phyloP scores from a whole-genome alignment of 2,113 vertebrate species.

The Scytalopus superciliaris region DNA sequence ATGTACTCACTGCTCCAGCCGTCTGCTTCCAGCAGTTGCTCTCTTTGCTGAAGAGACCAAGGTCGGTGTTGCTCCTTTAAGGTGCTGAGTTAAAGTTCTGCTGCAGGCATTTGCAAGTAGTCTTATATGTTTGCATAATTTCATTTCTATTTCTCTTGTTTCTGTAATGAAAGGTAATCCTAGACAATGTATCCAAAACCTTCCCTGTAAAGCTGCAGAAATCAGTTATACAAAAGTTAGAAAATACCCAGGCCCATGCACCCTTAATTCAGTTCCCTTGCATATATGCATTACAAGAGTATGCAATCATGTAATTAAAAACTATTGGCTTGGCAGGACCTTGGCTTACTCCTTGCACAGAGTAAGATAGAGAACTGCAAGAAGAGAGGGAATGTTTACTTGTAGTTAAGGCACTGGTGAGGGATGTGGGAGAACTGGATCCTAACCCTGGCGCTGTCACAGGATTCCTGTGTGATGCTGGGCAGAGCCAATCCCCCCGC shows the following conservation, averaged over 20 bases:
- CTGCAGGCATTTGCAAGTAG: background rate
- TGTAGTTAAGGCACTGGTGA: slow-evolving; percentile 43
- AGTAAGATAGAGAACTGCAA: slow-evolving; percentile 1
- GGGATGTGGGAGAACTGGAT: slow-evolving; percentile 54
- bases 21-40: background rate
- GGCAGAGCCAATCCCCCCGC: slow-evolving; percentile 13
- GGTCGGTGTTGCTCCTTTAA: background rate
- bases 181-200: background rate
- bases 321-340: slow-evolving; percentile 56
- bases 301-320: slow-evolving; percentile 50
- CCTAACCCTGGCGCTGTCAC: slow-evolving; percentile 13
- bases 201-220: background rate
- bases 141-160: background rate
- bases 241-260: slow-evolving; percentile 27
- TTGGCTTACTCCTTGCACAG: slow-evolving; percentile 15
- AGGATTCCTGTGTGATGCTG: slow-evolving; percentile 40
- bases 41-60: background rate
- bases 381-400: slow-evolving; percentile 46
- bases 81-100: background rate
- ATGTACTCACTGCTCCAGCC: background rate
- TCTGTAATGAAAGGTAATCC: background rate
- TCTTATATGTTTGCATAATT: background rate
- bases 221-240: slow-evolving; percentile 2
- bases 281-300: slow-evolving; percentile 23
- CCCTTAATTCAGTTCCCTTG: slow-evolving; percentile 24